These are phyloP conservation scores for Uria aalge DNA, from an alignment of 2,113 vertebrate species.

Conservation along the genomic window DNA sequence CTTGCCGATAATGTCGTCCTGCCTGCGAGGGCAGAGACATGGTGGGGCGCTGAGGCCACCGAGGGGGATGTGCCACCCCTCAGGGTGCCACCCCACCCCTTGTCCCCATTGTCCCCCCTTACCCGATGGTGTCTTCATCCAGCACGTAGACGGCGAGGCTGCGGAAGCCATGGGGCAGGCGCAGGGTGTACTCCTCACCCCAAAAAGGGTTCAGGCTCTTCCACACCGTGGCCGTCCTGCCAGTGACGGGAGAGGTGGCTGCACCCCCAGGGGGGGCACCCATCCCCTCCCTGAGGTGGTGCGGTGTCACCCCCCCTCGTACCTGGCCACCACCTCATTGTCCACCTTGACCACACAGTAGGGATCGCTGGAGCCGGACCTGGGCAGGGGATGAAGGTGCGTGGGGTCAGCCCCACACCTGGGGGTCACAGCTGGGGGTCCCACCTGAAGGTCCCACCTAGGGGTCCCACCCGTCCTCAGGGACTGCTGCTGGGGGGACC, in stretches of 20 bases:
- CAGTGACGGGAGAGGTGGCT: neutral
- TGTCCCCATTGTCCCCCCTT: neutral
- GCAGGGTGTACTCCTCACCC: constrained; percentile 89
- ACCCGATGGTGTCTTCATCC: constrained; percentile 91
- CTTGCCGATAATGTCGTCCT: constrained; percentile 89
- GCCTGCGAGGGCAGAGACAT: constrained; percentile 61
- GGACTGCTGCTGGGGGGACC: neutral
- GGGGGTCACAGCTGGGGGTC: no score
- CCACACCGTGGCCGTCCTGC: constrained; percentile 89
- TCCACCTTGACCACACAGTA: constrained; percentile 92
- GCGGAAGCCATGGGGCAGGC: constrained; percentile 85
- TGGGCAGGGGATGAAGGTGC: neutral
- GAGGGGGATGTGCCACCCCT: neutral
- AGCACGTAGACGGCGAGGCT: constrained; percentile 86
- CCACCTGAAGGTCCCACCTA: no score
- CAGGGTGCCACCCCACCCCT: neutral
- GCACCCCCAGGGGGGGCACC: neutral
- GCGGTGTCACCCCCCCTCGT: fast-evolving
- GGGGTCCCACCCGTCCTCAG: no score
- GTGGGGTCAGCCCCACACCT: neutral
- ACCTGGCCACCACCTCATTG: constrained; percentile 91
- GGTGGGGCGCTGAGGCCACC: fast-evolving
- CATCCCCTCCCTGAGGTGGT: neutral
- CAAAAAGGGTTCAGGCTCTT: constrained; percentile 90
- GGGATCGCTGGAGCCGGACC: constrained; percentile 89